Evolutionary conservation across 2,113 vertebrate genomes (phyloP).

Genomic region (human): DNA sequence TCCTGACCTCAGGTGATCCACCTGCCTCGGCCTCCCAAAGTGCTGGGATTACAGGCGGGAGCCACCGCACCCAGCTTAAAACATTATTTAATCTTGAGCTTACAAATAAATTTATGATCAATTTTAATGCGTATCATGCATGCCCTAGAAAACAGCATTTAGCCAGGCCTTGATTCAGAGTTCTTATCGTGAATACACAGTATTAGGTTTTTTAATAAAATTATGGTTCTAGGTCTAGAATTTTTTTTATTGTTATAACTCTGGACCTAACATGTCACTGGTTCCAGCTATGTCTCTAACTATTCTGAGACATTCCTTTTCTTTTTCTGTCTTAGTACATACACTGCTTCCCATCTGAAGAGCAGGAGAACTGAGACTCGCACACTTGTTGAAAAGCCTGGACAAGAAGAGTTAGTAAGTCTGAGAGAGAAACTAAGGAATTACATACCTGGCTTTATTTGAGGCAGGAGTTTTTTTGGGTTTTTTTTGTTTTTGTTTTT

Average conservation of each 20-base stretch:
- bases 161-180: constrained; percentile 9
- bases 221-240: background rate
- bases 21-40: no score
- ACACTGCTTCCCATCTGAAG: background rate
- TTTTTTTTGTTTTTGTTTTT: background rate
- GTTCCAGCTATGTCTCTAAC: background rate
- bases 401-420: background rate
- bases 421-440: background rate
- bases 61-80: background rate
- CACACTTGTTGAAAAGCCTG: background rate
- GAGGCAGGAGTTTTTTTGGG: background rate
- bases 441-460: background rate
- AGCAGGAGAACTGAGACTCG: background rate
- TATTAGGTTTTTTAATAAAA: constrained; percentile 27
- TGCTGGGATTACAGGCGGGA: no score
- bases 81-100: constrained; percentile 37
- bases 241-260: background rate
- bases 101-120: constrained; percentile 12
- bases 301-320: background rate
- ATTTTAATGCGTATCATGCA: background rate
- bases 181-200: background rate
- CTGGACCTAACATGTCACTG: background rate
- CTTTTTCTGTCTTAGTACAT: background rate
- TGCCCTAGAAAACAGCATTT: constrained; percentile 1
- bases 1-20: no score